Conservation (phyloP, 2,113 vertebrate species). For the Mus pahari region DNA sequence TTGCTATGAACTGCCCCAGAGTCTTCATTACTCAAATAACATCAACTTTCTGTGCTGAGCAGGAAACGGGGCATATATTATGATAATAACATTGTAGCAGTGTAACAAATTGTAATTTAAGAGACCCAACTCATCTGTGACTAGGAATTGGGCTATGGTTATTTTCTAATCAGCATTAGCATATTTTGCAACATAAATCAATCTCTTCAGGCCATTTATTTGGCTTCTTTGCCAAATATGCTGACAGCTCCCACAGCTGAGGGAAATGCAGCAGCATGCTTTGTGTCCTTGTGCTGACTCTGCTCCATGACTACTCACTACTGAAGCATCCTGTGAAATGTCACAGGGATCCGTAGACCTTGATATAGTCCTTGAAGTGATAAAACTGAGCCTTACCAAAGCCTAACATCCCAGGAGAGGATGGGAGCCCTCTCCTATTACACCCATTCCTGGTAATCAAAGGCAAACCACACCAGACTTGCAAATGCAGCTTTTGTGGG, state of each 20-base stretch:
- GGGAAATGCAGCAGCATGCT: not conserved
- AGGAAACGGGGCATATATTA: not conserved
- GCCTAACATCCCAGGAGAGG: not conserved
- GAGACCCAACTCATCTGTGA: not conserved
- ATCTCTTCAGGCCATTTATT: not conserved
- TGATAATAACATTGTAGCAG: not conserved
- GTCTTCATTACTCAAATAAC: not conserved
- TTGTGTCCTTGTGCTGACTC: not conserved
- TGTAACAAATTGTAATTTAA: constrained; percentile 11
- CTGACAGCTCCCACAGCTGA: not conserved
- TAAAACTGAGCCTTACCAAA: not conserved
- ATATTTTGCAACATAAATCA: not conserved
- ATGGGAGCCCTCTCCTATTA: not conserved
- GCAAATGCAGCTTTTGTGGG: not conserved
- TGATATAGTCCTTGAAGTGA: not conserved
- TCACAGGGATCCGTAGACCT: not conserved
- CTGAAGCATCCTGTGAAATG: not conserved
- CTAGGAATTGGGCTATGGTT: not conserved
- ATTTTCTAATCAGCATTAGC: not conserved
- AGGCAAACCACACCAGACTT: not conserved
- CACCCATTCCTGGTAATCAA: not conserved
- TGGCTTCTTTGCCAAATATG: not conserved
- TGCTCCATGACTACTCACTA: not conserved
- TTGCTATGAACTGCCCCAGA: not conserved
- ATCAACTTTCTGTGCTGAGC: not conserved